phyloP scores from a whole-genome alignment of 2,888 invertebrate species.

The Aspidiotus rigidus region DNA sequence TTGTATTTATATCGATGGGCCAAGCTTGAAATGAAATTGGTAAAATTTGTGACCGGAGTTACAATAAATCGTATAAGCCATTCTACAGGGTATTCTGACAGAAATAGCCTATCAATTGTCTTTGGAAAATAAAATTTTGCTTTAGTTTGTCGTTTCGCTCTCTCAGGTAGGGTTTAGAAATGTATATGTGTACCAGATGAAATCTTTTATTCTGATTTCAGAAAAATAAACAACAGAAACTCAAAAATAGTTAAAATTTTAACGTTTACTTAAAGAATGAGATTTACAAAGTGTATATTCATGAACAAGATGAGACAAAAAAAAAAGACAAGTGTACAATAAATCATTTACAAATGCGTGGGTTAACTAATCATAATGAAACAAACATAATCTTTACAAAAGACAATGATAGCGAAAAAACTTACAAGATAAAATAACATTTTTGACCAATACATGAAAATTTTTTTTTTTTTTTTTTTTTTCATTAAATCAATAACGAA shows the following conservation, averaged over 20 bases:
- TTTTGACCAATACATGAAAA: neutral
- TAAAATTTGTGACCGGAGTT: too few relatives aligned
- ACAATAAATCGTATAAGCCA: too few relatives aligned
- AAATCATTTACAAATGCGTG: constrained; percentile 5
- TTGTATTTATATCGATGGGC: too few relatives aligned
- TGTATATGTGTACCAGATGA: too few relatives aligned
- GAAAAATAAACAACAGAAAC: too few relatives aligned
- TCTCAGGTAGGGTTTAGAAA: too few relatives aligned
- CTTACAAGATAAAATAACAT: constrained; percentile 2
- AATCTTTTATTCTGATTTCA: too few relatives aligned
- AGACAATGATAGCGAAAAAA: neutral
- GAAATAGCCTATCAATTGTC: too few relatives aligned
- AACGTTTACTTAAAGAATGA: neutral
- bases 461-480: neutral
- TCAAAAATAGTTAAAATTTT: neutral
- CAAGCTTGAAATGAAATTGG: too few relatives aligned
- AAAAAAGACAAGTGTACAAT: constrained; percentile 1
- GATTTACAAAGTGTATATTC: neutral
- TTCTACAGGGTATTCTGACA: too few relatives aligned
- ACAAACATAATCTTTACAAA: neutral
- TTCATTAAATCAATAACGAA: neutral
- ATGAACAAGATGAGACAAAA: neutral
- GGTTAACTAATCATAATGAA: constrained; percentile 12
- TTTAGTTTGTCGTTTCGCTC: too few relatives aligned
- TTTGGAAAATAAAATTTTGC: too few relatives aligned